Evolutionary conservation across 2,113 vertebrate species (phyloP), one percentile per base, ranked within the genome.

Genomic region (Leucoraja erinaceus): DNA sequence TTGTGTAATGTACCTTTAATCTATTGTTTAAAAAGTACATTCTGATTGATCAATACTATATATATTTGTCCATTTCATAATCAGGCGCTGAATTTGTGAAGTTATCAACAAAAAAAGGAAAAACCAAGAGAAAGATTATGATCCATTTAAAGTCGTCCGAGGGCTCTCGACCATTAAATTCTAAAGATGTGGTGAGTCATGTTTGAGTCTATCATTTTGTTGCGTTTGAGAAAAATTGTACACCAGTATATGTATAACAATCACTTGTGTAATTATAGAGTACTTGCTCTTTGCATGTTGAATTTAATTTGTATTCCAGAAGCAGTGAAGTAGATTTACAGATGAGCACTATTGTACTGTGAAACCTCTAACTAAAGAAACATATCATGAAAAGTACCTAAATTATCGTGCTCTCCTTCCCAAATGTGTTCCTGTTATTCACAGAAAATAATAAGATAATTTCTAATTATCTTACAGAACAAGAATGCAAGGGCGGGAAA

Each of bases 351-450:
- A 63, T 63, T 63, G 28, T 31, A 63, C 63, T 83, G 25, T 83
- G 79, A 83, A 83, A 25, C 18, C 18, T 25, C 10, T 83, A n/a
- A 28, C 12, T 63, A 66, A 88, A 0, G 38, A 47, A 92, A 86
- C 0, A 11, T 3, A 0, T 20, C 5, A 18, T 22, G 86, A 11
- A 28, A 84, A 0, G 2, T 11, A 0, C 16, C 93, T 1, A 5
- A 72, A 38, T 93, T 72, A 20, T 77, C 93, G 83, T 0, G 94
- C 86, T 95, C 83, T 74, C 63, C 66, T 94, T 93, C 93, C 18
- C 84, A n/a, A 66, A n/a, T 74, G n/a, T 93, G 74, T 94, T 93
- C 90, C 91, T 94, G 93, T 22, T 54, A 94, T 94, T 94, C 93
- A 94, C 93, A 28, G 4, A 28, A 84, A 12, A 59, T 61, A 84